Conservation (phyloP, 2,113 vertebrate genomes). For the Chlamydotis undulata region DNA sequence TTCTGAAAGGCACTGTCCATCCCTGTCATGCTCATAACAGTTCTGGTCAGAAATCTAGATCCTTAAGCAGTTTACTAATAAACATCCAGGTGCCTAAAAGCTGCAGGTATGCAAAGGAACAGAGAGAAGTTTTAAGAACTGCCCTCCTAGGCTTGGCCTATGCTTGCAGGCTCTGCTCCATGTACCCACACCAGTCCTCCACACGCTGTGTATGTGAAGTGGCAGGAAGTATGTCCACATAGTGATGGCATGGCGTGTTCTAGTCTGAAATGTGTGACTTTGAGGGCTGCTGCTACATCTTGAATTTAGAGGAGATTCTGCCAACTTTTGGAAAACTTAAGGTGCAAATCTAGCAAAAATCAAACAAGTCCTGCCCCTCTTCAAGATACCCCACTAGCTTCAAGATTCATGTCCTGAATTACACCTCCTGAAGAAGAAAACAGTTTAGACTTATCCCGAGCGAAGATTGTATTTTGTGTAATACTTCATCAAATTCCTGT, state of each 20-base stretch:
- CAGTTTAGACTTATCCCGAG: background rate
- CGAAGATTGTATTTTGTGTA: background rate
- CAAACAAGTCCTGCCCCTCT: background rate
- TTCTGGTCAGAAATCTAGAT: background rate
- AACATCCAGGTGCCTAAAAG: background rate
- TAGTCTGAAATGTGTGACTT: background rate
- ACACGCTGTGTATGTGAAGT: background rate
- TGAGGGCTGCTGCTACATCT: background rate
- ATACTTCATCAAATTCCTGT: constrained; percentile 4
- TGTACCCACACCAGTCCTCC: background rate
- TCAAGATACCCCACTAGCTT: background rate
- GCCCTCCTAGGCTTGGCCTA: background rate
- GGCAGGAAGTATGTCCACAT: too few relatives aligned
- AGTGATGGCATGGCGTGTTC: background rate
- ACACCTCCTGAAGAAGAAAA: background rate
- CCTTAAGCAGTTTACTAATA: background rate
- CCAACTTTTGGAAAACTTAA: background rate
- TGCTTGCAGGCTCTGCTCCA: background rate
- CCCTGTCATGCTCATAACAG: background rate
- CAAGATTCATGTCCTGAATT: background rate
- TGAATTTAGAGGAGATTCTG: background rate
- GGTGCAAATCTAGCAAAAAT: background rate
- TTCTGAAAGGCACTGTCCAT: background rate
- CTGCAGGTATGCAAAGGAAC: background rate
- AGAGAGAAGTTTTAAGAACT: background rate